Evolutionary conservation across 2,888 invertebrate genomes (phyloP).

Genomic region (Junonia oenone): DNA sequence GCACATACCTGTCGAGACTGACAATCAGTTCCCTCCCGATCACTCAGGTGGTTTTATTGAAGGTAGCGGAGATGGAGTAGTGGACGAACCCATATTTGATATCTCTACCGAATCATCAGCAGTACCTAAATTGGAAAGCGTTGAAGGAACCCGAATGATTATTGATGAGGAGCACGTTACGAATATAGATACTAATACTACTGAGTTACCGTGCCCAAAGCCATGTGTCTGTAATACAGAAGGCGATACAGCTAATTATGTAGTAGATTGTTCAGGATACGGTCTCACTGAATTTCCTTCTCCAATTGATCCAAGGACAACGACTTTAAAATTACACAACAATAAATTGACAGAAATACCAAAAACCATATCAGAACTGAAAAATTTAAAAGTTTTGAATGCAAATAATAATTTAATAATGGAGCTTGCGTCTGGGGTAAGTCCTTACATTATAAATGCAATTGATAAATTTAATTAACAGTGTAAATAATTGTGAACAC

Average conservation of each 20-base stretch:
- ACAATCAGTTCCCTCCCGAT: slow-evolving; percentile 65
- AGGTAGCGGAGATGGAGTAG: slow-evolving; percentile 50
- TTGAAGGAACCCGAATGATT: slow-evolving; percentile 35
- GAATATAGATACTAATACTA: slow-evolving; percentile 30
- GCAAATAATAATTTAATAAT: slow-evolving; percentile 58
- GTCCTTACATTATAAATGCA: slow-evolving; percentile 30
- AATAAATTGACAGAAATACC: slow-evolving; percentile 65
- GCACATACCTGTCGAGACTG: slow-evolving; percentile 58
- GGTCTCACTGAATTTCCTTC: slow-evolving; percentile 70
- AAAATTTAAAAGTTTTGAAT: slow-evolving; percentile 56
- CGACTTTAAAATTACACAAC: slow-evolving; percentile 58
- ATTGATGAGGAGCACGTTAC: slow-evolving; percentile 33
- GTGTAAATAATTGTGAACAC: too few relatives aligned
- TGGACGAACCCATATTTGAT: slow-evolving; percentile 43
- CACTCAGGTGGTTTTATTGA: slow-evolving; percentile 45
- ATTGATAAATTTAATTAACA: not conserved
- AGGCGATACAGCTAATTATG: slow-evolving; percentile 47
- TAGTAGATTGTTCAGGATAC: slow-evolving; percentile 71
- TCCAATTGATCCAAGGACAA: slow-evolving; percentile 53
- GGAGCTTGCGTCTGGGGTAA: slow-evolving; percentile 60
- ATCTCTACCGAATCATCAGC: slow-evolving; percentile 36
- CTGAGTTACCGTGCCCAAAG: slow-evolving; percentile 44
- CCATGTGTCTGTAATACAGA: slow-evolving; percentile 59
- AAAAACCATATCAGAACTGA: slow-evolving; percentile 52
- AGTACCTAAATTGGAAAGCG: slow-evolving; percentile 46